These are phyloP conservation scores for Sebastes minor DNA, from an alignment of 2,797 vertebrate species.

Conservation along the genomic window DNA sequence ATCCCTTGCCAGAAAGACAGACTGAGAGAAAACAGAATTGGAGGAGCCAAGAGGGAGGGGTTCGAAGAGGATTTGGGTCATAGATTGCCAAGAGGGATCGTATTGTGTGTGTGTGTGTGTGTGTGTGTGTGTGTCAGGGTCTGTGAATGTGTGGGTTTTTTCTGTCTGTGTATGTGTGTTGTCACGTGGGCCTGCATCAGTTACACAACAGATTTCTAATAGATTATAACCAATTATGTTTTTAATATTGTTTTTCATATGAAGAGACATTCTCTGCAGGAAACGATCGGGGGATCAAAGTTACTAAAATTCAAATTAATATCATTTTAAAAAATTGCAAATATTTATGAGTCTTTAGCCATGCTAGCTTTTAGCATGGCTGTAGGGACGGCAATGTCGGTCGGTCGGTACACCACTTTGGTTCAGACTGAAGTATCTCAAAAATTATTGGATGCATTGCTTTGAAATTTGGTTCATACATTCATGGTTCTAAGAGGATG, in stretches of 20 bases:
- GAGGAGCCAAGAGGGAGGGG: constrained; percentile 67
- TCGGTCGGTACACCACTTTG: not conserved
- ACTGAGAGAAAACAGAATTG: constrained; percentile 60
- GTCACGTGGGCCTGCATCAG: constrained; percentile 26
- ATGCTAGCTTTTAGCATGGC: not conserved
- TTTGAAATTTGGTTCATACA: not conserved
- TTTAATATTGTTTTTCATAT: constrained; percentile 13
- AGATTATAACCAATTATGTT: constrained; percentile 31
- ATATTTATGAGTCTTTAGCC: not conserved
- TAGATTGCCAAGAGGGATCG: constrained; percentile 76
- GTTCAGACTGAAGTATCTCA: not conserved
- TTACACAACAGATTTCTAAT: constrained; percentile 39
- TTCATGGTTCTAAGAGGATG: not conserved
- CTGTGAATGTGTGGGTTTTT: constrained; percentile 40
- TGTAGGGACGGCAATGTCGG: not conserved
- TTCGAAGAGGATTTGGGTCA: constrained; percentile 79
- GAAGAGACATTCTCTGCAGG: not conserved
- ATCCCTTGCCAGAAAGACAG: constrained; percentile 64
- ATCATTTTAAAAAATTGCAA: not conserved
- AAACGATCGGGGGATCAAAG: not conserved
- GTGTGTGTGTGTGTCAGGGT: not conserved
- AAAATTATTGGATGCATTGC: not conserved
- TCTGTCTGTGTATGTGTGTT: constrained; percentile 1
- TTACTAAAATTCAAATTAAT: not conserved
- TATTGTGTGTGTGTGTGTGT: constrained; percentile 39